phyloP scores from a whole-genome alignment of 2,797 vertebrate species.

The Melanotaenia maccullochi region DNA sequence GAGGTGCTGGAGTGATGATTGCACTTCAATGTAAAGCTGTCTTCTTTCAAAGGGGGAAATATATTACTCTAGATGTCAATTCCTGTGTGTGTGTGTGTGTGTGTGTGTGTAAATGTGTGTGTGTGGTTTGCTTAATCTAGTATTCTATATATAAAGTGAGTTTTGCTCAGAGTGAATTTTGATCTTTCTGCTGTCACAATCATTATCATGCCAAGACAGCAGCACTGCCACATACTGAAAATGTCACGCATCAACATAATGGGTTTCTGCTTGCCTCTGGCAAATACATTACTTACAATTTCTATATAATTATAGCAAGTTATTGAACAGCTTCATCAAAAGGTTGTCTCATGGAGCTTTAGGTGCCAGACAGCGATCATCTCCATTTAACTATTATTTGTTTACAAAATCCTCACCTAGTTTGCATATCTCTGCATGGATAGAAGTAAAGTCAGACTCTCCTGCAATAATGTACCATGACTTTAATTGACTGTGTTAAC shows the following conservation, averaged over 20 bases:
- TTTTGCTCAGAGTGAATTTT: not conserved
- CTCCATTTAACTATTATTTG: constrained; percentile 5
- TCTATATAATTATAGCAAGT: constrained; percentile 43
- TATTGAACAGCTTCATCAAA: constrained; percentile 40
- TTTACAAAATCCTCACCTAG: constrained; percentile 5
- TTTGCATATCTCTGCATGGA: not conserved
- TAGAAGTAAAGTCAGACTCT: constrained; percentile 13
- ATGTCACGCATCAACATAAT: constrained; percentile 36
- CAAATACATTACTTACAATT: constrained; percentile 41
- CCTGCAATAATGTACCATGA: not conserved
- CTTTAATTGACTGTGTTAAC: constrained; percentile 49
- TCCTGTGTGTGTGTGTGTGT: not conserved
- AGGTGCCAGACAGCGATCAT: constrained; percentile 23
- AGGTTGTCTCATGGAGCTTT: constrained; percentile 2
- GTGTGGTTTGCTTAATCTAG: not conserved
- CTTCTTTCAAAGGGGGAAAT: not conserved
- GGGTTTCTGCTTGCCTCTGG: constrained; percentile 32
- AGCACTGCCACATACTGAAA: constrained; percentile 6
- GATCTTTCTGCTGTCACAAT: constrained; percentile 1
- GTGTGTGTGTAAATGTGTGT: not conserved
- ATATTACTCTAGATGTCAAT: not conserved
- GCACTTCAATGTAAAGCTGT: not conserved
- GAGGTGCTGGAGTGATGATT: not conserved
- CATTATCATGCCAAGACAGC: constrained; percentile 36
- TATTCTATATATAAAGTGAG: constrained; percentile 3